A percentile compares a stretch with the other conserved stretches of the same genome.
Conservation (phyloP, 2,113 vertebrate genomes). For the Azemiops feae region DNA sequence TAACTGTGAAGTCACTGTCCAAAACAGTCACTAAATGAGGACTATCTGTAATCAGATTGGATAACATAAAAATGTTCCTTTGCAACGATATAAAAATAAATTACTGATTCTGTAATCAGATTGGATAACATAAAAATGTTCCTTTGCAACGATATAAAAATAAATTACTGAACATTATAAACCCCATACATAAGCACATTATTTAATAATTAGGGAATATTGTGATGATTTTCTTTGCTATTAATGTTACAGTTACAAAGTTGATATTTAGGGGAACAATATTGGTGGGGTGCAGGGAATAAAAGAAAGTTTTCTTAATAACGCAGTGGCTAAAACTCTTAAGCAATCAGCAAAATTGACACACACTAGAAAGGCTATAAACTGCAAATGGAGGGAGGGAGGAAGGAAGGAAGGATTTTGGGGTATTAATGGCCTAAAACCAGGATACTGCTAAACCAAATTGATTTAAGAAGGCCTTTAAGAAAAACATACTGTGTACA, state of each 20-base stretch:
- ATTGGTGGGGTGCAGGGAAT: too few relatives aligned
- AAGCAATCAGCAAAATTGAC: neutral
- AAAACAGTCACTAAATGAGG: neutral
- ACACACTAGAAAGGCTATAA: neutral
- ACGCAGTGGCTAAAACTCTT: neutral
- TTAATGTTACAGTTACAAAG: neutral
- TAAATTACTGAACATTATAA: neutral
- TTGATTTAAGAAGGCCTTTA: neutral
- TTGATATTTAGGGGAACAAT: neutral
- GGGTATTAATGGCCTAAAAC: neutral
- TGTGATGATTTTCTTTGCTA: neutral
- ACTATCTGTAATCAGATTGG: neutral
- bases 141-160: neutral
- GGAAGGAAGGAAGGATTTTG: neutral
- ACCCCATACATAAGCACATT: neutral
- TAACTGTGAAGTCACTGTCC: neutral
- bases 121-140: neutral
- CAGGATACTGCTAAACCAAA: neutral
- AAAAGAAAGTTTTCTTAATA: too few relatives aligned
- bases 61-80: neutral
- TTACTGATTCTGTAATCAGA: neutral
- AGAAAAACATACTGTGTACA: neutral
- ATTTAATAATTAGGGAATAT: neutral
- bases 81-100: neutral
- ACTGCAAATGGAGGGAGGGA: neutral